Evolutionary conservation across 37 sponge, comb jelly and placozoan species (phyloP).

Genomic region (Amphimedon queenslandica): DNA sequence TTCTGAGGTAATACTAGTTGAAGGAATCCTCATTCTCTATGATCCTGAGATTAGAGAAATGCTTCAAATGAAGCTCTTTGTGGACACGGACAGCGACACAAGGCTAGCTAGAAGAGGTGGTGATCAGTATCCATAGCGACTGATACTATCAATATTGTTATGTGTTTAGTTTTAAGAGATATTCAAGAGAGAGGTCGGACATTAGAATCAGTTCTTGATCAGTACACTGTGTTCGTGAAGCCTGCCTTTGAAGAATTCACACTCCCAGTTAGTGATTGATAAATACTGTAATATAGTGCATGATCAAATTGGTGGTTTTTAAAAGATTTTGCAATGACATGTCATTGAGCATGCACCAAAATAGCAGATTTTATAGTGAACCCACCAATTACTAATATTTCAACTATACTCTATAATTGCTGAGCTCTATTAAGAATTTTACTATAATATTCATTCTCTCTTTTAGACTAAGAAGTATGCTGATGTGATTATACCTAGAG

Average conservation of each 20-base stretch:
- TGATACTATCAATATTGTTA: background rate
- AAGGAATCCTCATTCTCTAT: slow-evolving; percentile 94
- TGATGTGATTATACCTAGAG: slow-evolving; percentile 95
- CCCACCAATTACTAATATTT: too few species aligned
- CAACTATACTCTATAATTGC: too few species aligned
- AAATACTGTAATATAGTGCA: background rate
- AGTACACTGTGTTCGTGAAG: slow-evolving; percentile 87
- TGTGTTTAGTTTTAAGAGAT: slow-evolving; percentile 71
- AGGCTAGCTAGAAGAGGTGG: slow-evolving; percentile 86
- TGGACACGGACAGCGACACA: slow-evolving; percentile 93
- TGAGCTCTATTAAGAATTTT: background rate
- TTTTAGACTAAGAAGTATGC: slow-evolving; percentile 94
- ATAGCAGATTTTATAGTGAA: too few species aligned
- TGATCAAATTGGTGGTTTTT: too few species aligned
- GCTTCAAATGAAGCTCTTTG: slow-evolving; percentile 95
- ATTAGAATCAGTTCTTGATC: slow-evolving; percentile 70
- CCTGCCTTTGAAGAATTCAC: slow-evolving; percentile 98
- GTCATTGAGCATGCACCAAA: too few species aligned
- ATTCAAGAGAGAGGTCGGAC: slow-evolving; percentile 72
- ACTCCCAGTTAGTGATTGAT: slow-evolving; percentile 83
- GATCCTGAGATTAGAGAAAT: slow-evolving; percentile 72
- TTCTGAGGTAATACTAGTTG: slow-evolving; percentile 86
- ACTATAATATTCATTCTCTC: background rate
- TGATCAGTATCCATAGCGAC: background rate
- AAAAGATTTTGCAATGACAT: too few species aligned